Conservation (phyloP, 2,113 vertebrate genomes). For the Macaca nemestrina region DNA sequence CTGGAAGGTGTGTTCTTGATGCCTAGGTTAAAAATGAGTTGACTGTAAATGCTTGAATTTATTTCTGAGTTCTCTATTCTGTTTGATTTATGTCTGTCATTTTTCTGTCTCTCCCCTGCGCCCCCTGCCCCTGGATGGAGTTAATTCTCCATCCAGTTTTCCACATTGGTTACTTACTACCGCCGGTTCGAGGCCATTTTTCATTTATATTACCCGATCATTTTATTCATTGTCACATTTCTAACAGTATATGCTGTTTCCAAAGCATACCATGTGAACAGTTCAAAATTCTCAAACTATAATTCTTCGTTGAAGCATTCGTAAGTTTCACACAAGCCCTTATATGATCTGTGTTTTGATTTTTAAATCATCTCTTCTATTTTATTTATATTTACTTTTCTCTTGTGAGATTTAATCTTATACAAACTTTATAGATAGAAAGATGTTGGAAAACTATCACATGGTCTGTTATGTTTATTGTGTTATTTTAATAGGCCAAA, state of each 20-base stretch:
- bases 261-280: slow-evolving; percentile 45
- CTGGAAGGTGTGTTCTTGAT: too few relatives aligned
- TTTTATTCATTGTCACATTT: slow-evolving; percentile 65
- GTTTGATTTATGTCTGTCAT: too few relatives aligned
- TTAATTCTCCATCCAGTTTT: slow-evolving; percentile 80
- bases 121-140: not conserved
- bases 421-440: not conserved
- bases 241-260: slow-evolving; percentile 57
- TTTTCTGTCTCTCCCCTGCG: too few relatives aligned
- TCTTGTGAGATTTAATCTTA: not conserved
- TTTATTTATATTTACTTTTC: not conserved
- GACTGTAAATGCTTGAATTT: too few relatives aligned
- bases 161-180: slow-evolving; percentile 71
- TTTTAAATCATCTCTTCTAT: not conserved
- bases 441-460: not conserved
- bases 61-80: too few relatives aligned
- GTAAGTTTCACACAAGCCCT: not conserved
- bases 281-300: slow-evolving; percentile 14
- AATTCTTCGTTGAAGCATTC: not conserved
- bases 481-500: not conserved
- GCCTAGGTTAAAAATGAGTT: too few relatives aligned
- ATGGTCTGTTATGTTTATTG: not conserved
- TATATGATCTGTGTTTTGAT: not conserved
- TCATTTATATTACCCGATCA: slow-evolving; percentile 69
- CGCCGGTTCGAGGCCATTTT: slow-evolving; percentile 62